Percentiles rank a stretch among this genome's conserved stretches.
phyloP scores from a whole-genome alignment of 64 coral and sea anemone species.

The Stichodactyla helianthus region DNA sequence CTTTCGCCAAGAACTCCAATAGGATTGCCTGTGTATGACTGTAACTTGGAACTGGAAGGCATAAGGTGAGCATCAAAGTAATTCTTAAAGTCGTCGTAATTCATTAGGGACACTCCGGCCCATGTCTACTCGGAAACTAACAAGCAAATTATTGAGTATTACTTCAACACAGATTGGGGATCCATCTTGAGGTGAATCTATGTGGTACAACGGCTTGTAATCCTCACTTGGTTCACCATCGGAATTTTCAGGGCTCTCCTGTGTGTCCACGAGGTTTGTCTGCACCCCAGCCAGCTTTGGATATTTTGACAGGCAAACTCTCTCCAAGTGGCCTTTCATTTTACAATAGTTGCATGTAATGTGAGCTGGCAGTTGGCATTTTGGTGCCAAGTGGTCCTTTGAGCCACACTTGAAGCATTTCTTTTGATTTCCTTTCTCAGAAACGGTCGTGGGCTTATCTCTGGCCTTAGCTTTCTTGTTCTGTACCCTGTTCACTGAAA shows the following conservation, averaged over 20 bases:
- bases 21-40: slow-evolving; percentile 35
- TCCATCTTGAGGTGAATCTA: background rate
- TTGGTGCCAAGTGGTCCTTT: slow-evolving; percentile 3
- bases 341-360: slow-evolving; percentile 23
- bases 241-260: no score
- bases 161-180: slow-evolving; percentile 4
- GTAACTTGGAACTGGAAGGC: slow-evolving; percentile 22
- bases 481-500: slow-evolving; percentile 12
- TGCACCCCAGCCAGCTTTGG: background rate
- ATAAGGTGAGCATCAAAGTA: background rate
- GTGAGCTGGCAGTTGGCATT: no score
- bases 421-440: background rate
- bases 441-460: background rate
- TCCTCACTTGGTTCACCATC: no score
- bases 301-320: slow-evolving; percentile 29
- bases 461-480: background rate
- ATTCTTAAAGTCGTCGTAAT: slow-evolving; percentile 17
- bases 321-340: slow-evolving; percentile 26
- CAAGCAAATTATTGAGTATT: background rate
- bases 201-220: no score
- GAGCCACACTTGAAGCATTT: slow-evolving; percentile 17
- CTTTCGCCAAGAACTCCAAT: slow-evolving; percentile 17
- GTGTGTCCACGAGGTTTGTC: background rate
- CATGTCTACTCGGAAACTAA: slow-evolving; percentile 24
- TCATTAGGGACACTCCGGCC: slow-evolving; percentile 3